Conservation (phyloP, 2,113 vertebrate genomes). For the Hylia prasina region DNA sequence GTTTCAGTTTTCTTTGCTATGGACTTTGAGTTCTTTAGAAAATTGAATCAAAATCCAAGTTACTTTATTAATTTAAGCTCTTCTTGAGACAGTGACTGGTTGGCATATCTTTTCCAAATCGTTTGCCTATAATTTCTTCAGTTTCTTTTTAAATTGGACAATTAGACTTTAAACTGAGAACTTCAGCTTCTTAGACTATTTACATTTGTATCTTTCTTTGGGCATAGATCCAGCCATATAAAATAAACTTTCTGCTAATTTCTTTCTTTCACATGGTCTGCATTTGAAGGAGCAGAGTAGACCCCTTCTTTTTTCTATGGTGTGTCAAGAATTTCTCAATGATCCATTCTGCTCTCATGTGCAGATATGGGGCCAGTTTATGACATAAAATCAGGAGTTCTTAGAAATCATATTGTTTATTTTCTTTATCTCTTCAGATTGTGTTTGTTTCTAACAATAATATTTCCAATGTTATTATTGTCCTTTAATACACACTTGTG, state of each 20-base stretch:
- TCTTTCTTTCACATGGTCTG: not conserved
- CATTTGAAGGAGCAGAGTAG: not conserved
- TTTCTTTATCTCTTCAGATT: not conserved
- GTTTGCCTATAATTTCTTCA: not conserved
- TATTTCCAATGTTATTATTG: not conserved
- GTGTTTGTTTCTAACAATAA: not conserved
- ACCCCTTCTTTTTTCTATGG: not conserved
- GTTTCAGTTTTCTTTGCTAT: not conserved
- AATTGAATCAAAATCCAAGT: not conserved
- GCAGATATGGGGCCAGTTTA: not conserved
- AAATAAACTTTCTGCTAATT: not conserved
- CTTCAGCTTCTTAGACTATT: not conserved
- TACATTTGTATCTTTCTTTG: not conserved
- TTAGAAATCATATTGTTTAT: not conserved
- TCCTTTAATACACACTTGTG: not conserved
- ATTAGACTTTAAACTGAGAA: not conserved
- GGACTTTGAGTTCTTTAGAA: not conserved
- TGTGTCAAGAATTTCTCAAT: not conserved
- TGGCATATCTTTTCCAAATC: not conserved
- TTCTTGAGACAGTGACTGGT: not conserved
- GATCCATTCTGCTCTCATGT: not conserved
- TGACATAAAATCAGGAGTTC: not conserved
- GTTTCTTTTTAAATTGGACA: not conserved
- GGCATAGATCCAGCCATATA: not conserved
- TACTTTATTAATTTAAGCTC: not conserved